Evolutionary conservation across 2,113 vertebrate genomes (phyloP), one percentile per base, ranked within the genome.

Genomic region (Herpailurus yagouaroundi): DNA sequence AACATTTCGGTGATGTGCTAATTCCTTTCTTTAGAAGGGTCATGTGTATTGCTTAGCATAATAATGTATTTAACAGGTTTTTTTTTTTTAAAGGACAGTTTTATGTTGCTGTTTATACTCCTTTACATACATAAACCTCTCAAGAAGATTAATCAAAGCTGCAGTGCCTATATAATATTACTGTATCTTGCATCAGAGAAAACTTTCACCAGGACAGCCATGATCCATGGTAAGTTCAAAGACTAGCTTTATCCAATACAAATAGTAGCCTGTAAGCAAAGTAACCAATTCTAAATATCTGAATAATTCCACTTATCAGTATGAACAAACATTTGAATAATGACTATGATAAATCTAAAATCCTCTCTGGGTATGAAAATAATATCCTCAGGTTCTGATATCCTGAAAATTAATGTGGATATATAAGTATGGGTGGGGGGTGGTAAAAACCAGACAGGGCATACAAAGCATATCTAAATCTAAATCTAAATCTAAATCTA

Each of bases 241-340:
- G 74, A 41, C n/a, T 87, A 33, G 86, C 81, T 90, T 91, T 82
- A 82, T 23, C 27, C 33, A 41, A 16, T 85, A 60, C 5, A 90
- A 74, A 57, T 57, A 71, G 19, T 8, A 89, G 29, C 74, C 19
- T 55, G 64, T 73, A 93, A 95, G 2, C 88, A 38, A 91, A 80
- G 68, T 76, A 80, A 76, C 83, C 14, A 50, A 36, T 87, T 63
- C 36, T 33, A 96, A 90, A 76, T 36, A 71, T 13, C 52, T 90
- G 57, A 96, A 63, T 48, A 52, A 94, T 69, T 84, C 68, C n/a
- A 91, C 29, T 55, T 79, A 83, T 89, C 88, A 69, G 50, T 33
- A 55, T 23, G 80, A 6, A 68, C 29, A 91, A 64, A 48, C n/a
- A 77, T 33, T 12, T 41, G 41, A 89, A 80, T 31, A 71, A 12